Evolutionary conservation across 2,797 vertebrate genomes (phyloP), one percentile per base, ranked within the genome.

Genomic region (Poecilia gillii): DNA sequence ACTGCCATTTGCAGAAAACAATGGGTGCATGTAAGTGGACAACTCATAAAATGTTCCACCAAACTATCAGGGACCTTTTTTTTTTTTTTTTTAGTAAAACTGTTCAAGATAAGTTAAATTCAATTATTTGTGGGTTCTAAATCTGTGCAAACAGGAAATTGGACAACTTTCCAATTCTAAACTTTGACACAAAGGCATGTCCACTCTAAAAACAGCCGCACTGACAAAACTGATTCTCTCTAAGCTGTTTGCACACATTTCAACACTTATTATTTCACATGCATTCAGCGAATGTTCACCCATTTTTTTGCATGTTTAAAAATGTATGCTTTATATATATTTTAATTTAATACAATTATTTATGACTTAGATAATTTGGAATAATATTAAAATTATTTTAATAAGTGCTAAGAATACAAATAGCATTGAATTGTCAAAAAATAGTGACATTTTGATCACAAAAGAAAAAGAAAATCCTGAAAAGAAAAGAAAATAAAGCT

Each of bases 101-200:
- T 70, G 80, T 89, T 88, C 79, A 12, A 57, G n/a, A 12, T 28
- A 13, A 25, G 18, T 8, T 64, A 64, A 36, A 64, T 64, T 64
- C 1, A 33, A 31, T 36, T 36, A 64, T 36, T 33, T 33, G 2
- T 18, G 59, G 33, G 33, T 66, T 39, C 8, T 6, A 66, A 39
- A 66, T 36, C 16, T 66, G 62, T 36, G 16, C 3, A 66, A 39
- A 39, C 16, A 18, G 33, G 7, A 66, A 20, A 20, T 20, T 36
- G 20, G 33, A 39, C 33, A 66, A 66, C 2, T 23, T 68, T 68
- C 66, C 41, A 25, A 12, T 43, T 25, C 9, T 41, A 11, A 43
- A 68, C 36, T 41, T 68, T 4, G 39, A 68, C 18, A 68, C 33
- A 66, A 36, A 66, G 31, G 7, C 33, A 66, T 33, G 33, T 20